phyloP scores from a whole-genome alignment of 1,140 invertebrate genomes.

The Triops longicaudatus region DNA sequence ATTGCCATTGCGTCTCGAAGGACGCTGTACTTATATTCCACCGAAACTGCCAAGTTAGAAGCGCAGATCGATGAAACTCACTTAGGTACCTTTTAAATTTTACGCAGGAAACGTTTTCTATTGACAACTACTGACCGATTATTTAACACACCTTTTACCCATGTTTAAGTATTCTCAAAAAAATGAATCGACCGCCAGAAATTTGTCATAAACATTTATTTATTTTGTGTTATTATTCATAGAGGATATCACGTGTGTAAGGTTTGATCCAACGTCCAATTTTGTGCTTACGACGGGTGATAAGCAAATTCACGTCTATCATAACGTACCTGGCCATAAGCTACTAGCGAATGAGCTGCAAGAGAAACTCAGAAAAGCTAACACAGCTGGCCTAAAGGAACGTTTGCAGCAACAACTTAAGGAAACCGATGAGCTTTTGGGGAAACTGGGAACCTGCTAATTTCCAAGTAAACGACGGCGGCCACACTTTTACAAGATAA shows the following conservation, averaged over 20 bases:
- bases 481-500: not conserved
- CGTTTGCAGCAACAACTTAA: slow-evolving; percentile 58
- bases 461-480: not conserved
- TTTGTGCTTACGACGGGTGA: slow-evolving; percentile 67
- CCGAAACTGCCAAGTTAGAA: slow-evolving; percentile 52
- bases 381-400: slow-evolving; percentile 54
- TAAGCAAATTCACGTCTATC: slow-evolving; percentile 64
- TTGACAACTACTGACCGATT: slow-evolving; percentile 15
- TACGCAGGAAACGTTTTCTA: not conserved
- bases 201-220: not conserved
- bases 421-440: slow-evolving; percentile 46
- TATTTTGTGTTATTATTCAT: slow-evolving; percentile 31
- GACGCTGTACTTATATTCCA: slow-evolving; percentile 60
- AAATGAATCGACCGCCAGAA: too few species aligned
- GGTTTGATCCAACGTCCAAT: slow-evolving; percentile 63
- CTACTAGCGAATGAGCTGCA: slow-evolving; percentile 56
- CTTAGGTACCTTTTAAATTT: slow-evolving; percentile 44
- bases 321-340: slow-evolving; percentile 68
- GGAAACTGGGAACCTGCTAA: not conserved
- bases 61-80: slow-evolving; percentile 55
- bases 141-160: not conserved
- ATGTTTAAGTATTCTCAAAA: not conserved
- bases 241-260: slow-evolving; percentile 58
- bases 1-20: slow-evolving; percentile 56
- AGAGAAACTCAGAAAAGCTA: slow-evolving; percentile 52